These are phyloP conservation scores for Stegodyphus mimosarum DNA, from an alignment of 1,140 invertebrate genomes.

Conservation along the genomic window DNA sequence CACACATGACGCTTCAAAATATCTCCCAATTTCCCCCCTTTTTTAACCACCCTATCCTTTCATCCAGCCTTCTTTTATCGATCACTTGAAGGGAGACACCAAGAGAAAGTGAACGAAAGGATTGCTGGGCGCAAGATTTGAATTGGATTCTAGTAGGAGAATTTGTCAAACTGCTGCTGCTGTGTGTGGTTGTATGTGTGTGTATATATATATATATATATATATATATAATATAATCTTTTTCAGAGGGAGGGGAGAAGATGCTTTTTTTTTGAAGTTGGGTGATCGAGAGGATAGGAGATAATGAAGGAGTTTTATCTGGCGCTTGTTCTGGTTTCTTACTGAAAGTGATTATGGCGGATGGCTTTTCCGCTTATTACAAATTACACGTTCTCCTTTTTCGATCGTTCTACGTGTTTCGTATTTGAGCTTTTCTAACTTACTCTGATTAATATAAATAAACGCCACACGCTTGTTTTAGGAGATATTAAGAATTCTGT, in stretches of 20 bases:
- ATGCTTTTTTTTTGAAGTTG: slow-evolving; percentile 10
- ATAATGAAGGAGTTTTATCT: slow-evolving; percentile 41
- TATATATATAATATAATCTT: too few relatives aligned
- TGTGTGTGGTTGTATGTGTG: too few relatives aligned
- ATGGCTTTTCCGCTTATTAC: neutral
- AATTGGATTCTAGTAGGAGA: slow-evolving; percentile 30
- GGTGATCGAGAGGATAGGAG: slow-evolving; percentile 16
- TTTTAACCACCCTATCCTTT: neutral
- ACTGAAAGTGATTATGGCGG: slow-evolving; percentile 31
- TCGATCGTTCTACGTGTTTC: too few relatives aligned
- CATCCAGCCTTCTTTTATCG: neutral
- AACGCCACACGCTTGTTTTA: too few relatives aligned
- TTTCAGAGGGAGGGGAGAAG: too few relatives aligned
- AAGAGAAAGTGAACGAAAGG: slow-evolving; percentile 5
- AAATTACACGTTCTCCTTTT: too few relatives aligned
- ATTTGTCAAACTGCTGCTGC: slow-evolving; percentile 36
- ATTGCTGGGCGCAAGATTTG: slow-evolving; percentile 37
- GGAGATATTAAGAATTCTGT: too few relatives aligned
- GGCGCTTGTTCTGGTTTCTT: slow-evolving; percentile 28
- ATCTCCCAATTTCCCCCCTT: slow-evolving; percentile 6
- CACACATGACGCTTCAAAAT: slow-evolving; percentile 48
- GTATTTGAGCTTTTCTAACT: too few relatives aligned
- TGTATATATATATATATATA: too few relatives aligned
- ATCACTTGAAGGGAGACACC: neutral
- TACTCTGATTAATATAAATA: too few relatives aligned